phyloP scores from a whole-genome alignment of 2,113 vertebrate species.

The Zosterops borbonicus region DNA sequence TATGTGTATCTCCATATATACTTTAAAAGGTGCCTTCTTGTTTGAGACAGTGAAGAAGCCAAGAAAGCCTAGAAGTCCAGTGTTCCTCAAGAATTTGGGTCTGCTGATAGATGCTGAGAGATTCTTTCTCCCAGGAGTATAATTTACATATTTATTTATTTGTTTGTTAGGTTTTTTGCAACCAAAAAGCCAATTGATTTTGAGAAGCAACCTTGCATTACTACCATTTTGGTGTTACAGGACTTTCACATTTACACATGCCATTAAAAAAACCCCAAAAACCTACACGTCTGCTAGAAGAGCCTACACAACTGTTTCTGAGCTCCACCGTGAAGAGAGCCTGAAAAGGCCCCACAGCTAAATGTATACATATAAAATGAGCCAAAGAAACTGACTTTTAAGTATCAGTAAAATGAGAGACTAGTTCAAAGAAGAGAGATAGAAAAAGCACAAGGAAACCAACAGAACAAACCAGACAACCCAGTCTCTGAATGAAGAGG shows the following conservation, averaged over 20 bases:
- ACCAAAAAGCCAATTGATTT: neutral
- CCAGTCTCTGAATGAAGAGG: neutral
- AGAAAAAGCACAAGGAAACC: neutral
- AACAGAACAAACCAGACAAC: neutral
- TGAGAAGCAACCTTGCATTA: neutral
- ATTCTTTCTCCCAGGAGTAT: neutral
- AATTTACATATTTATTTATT: neutral
- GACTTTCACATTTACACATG: neutral
- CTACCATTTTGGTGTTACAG: neutral
- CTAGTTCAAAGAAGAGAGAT: neutral
- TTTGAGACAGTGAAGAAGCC: neutral
- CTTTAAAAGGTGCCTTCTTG: neutral
- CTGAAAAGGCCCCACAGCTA: neutral
- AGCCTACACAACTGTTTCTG: neutral
- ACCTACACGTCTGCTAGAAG: neutral
- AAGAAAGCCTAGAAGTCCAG: neutral
- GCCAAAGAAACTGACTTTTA: neutral
- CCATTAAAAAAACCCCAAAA: neutral
- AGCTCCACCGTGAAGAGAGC: neutral
- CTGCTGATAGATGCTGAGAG: neutral
- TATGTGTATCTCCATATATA: neutral
- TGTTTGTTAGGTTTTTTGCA: neutral
- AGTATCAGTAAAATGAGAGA: neutral
- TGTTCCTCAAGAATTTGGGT: neutral
- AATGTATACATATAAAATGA: neutral